These are phyloP conservation scores for Sesamia nonagrioides DNA, from an alignment of 1,140 invertebrate genomes.

Conservation along the genomic window DNA sequence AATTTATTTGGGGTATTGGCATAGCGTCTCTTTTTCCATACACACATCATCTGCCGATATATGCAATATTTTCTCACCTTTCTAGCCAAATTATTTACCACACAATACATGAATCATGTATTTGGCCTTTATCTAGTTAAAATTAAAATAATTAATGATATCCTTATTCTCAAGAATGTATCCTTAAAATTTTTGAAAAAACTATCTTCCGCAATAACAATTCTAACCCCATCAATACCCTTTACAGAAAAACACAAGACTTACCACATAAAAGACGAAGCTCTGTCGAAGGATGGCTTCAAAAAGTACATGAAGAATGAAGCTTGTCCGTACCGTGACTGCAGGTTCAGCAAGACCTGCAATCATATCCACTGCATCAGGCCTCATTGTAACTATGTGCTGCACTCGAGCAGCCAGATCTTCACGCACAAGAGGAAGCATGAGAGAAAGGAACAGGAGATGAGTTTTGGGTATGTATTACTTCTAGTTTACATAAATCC, in stretches of 20 bases:
- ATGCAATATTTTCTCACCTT: no score
- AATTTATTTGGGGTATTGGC: no score
- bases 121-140: no score
- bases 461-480: constrained; percentile 83
- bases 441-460: constrained; percentile 96
- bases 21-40: no score
- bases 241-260: constrained; percentile 98
- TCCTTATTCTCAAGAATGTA: no score
- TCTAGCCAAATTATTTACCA: no score
- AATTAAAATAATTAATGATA: no score
- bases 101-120: no score
- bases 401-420: constrained; percentile 98
- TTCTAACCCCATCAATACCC: constrained; percentile 29
- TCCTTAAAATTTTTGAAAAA: no score
- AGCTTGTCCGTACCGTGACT: constrained; percentile 95
- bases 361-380: constrained; percentile 99
- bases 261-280: constrained; percentile 99
- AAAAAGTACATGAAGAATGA: constrained; percentile 99
- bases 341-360: constrained; percentile 97
- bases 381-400: constrained; percentile 97
- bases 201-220: background rate
- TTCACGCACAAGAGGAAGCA: constrained; percentile 99
- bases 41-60: no score
- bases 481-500: background rate
- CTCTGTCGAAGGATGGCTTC: constrained; percentile 97